Conservation (phyloP, 2,888 invertebrate genomes). For the Lycocerus yunnanus region DNA sequence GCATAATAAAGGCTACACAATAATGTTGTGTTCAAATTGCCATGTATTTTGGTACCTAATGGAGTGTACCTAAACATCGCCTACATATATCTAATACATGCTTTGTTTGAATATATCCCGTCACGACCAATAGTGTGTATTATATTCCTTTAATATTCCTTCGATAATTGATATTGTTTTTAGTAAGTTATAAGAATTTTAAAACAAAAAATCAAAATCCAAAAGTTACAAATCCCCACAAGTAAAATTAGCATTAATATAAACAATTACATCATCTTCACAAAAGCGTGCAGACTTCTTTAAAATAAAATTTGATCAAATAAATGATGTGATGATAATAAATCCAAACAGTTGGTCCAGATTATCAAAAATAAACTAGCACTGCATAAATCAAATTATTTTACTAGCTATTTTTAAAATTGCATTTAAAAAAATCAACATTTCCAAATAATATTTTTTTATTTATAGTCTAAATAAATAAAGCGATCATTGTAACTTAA, state of each 20-base stretch:
- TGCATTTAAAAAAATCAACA: neutral
- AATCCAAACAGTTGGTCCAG: neutral
- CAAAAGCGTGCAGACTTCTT: neutral
- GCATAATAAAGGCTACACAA: too few relatives aligned
- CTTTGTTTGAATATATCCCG: too few relatives aligned
- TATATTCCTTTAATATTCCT: neutral
- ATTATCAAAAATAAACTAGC: neutral
- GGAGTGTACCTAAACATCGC: too few relatives aligned
- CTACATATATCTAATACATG: too few relatives aligned
- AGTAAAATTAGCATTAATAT: neutral
- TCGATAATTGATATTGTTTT: neutral
- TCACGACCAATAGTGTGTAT: too few relatives aligned
- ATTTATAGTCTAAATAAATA: neutral
- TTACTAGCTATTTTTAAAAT: neutral
- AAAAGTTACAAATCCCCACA: neutral
- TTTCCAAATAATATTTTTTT: neutral
- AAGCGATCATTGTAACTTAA: neutral
- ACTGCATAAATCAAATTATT: neutral
- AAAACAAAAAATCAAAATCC: neutral
- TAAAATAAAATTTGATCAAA: neutral
- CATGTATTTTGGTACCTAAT: too few relatives aligned
- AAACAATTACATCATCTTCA: neutral
- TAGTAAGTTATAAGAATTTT: neutral
- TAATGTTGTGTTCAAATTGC: too few relatives aligned
- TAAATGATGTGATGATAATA: neutral